Conservation (phyloP, 2,888 invertebrate species). For the Unio delphinus region DNA sequence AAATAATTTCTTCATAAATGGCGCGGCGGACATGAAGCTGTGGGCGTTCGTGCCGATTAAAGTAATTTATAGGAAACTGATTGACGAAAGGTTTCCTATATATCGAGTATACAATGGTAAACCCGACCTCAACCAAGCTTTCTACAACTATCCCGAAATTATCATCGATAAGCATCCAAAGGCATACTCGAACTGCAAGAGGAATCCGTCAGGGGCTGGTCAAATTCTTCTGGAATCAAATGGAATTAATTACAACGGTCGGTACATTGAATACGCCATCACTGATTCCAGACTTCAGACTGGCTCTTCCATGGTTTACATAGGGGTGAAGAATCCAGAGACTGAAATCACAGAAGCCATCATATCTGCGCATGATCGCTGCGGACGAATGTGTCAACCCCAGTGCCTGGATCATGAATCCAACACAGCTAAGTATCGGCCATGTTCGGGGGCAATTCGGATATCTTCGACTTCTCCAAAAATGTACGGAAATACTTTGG, state of each 20-base stretch:
- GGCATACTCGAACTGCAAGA: too few species aligned
- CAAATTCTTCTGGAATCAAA: slow-evolving; percentile 44
- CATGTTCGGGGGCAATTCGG: slow-evolving; percentile 47
- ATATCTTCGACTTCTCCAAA: slow-evolving; percentile 29
- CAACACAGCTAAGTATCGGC: slow-evolving; percentile 18
- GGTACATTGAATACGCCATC: slow-evolving; percentile 51
- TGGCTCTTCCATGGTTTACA: slow-evolving; percentile 41
- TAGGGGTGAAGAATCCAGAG: slow-evolving; percentile 37
- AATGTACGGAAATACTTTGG: slow-evolving; percentile 34
- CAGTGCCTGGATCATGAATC: slow-evolving; percentile 34
- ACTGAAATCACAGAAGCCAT: slow-evolving; percentile 23
- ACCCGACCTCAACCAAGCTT: too few species aligned
- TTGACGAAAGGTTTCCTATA: not conserved
- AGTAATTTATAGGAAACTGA: slow-evolving; percentile 29
- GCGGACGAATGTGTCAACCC: slow-evolving; percentile 52
- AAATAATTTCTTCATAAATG: slow-evolving; percentile 47
- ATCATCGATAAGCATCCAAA: too few species aligned
- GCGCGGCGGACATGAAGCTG: slow-evolving; percentile 35
- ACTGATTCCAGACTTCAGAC: slow-evolving; percentile 43
- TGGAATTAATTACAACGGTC: slow-evolving; percentile 53
- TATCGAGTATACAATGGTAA: not conserved
- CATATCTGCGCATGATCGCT: slow-evolving; percentile 48
- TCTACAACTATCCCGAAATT: too few species aligned
- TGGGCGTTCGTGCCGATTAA: slow-evolving; percentile 53
- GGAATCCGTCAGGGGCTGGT: slow-evolving; percentile 6